Conservation (phyloP, 2,797 vertebrate genomes). For the Cyprinodon diabolis region DNA sequence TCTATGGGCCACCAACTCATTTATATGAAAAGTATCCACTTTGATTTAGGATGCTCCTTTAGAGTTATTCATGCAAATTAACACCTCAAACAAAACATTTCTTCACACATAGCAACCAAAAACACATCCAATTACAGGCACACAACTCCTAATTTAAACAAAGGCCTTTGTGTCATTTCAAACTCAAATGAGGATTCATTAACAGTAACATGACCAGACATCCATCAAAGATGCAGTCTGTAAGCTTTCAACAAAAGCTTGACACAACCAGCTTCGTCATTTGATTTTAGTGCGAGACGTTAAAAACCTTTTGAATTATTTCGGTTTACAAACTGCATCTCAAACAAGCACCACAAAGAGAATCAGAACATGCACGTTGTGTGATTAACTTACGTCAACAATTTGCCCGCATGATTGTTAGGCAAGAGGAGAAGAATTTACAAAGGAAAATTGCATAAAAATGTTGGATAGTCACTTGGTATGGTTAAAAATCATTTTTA, state of each 20-base stretch:
- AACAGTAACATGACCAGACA: conserved; percentile 20
- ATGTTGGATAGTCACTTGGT: conserved; percentile 92
- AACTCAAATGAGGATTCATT: conserved; percentile 15
- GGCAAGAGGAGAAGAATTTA: conserved; percentile 98
- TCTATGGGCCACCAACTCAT: conserved; percentile 51
- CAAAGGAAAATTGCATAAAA: conserved; percentile 99
- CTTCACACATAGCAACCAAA: conserved; percentile 38
- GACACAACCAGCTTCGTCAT: not conserved
- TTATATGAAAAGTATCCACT: conserved; percentile 14
- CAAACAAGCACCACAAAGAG: conserved; percentile 51
- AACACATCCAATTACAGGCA: conserved; percentile 67
- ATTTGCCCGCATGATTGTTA: conserved; percentile 99
- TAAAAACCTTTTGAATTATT: conserved; percentile 3
- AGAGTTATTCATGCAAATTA: conserved; percentile 20
- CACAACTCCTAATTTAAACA: conserved; percentile 46
- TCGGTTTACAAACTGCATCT: conserved; percentile 66
- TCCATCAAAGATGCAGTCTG: conserved; percentile 66
- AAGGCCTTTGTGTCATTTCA: conserved; percentile 25
- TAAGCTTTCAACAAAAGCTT: conserved; percentile 7
- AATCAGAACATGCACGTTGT: conserved; percentile 91
- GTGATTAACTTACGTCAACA: conserved; percentile 99
- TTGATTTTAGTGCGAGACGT: conserved; percentile 1
- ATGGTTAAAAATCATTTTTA: conserved; percentile 91
- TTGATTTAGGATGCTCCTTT: not conserved
- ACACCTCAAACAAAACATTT: conserved; percentile 23